These are phyloP conservation scores for Phoeniculus purpureus DNA, from an alignment of 2,797 vertebrate genomes.

Conservation along the genomic window DNA sequence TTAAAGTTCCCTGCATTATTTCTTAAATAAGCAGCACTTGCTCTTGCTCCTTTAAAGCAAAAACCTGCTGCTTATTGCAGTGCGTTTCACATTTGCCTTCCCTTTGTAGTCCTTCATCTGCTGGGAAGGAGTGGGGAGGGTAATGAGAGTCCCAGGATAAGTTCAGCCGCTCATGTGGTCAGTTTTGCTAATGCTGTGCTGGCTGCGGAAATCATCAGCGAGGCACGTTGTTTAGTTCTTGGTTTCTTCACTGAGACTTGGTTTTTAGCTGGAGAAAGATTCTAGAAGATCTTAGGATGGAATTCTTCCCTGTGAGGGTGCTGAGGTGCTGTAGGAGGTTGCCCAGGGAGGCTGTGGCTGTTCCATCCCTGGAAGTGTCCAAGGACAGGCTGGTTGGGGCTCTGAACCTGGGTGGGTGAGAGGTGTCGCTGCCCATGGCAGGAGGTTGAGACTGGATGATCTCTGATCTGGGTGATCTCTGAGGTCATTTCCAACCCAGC, in stretches of 20 bases:
- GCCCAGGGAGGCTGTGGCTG: too few species aligned
- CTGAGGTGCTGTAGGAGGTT: too few species aligned
- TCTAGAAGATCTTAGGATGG: too few species aligned
- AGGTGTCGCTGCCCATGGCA: too few species aligned
- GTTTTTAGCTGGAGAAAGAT: background rate
- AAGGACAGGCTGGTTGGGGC: too few species aligned
- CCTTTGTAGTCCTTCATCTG: background rate
- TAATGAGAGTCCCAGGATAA: background rate
- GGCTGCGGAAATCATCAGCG: background rate
- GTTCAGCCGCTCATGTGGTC: background rate
- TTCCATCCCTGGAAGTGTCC: too few species aligned
- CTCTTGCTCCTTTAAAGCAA: background rate
- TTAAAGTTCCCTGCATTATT: background rate
- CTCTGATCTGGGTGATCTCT: too few species aligned
- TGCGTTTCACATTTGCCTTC: background rate
- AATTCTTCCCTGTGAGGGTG: too few species aligned
- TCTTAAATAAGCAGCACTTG: background rate
- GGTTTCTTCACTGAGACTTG: background rate
- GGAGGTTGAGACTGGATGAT: too few species aligned
- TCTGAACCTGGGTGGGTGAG: too few species aligned
- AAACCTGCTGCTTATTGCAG: background rate
- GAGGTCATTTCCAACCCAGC: too few species aligned
- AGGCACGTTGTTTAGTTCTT: background rate
- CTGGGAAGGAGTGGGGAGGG: background rate
- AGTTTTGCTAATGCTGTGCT: rapidly evolving